Conservation (phyloP, 2,888 invertebrate species). For the Cephus runcator region DNA sequence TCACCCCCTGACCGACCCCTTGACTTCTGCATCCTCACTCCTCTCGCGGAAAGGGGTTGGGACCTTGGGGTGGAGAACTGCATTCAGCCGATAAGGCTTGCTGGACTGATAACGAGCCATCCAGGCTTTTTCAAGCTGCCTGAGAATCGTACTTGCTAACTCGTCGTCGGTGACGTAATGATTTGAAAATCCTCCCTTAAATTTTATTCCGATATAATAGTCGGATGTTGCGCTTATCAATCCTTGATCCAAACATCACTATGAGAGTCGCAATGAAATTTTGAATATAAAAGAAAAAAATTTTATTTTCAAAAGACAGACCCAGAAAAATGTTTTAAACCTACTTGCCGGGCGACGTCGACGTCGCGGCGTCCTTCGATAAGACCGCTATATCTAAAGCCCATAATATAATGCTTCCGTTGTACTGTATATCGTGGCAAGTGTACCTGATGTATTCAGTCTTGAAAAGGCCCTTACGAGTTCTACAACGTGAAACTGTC, state of each 20-base stretch:
- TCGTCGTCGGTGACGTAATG: background rate
- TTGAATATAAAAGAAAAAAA: background rate
- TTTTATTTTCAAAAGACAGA: background rate
- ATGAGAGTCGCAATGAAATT: background rate
- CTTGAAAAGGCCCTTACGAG: background rate
- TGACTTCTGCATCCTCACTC: constrained; percentile 26
- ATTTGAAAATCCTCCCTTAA: background rate
- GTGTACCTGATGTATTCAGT: background rate
- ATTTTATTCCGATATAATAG: background rate
- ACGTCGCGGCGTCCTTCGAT: background rate
- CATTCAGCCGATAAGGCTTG: constrained; percentile 44
- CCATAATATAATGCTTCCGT: background rate
- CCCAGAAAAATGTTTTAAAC: background rate
- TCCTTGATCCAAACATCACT: too few relatives aligned
- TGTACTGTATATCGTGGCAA: background rate
- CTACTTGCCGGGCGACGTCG: background rate
- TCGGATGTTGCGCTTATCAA: too few relatives aligned
- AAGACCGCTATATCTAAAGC: background rate
- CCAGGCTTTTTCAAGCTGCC: constrained; percentile 54
- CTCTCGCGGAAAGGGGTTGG: constrained; percentile 28
- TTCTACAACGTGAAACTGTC: background rate
- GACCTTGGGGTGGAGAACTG: constrained; percentile 54
- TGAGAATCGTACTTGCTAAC: constrained; percentile 5
- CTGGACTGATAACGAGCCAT: constrained; percentile 60
- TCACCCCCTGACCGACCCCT: constrained; percentile 18